phyloP scores from a whole-genome alignment of 2,888 invertebrate genomes.

The Diabrotica balteata region DNA sequence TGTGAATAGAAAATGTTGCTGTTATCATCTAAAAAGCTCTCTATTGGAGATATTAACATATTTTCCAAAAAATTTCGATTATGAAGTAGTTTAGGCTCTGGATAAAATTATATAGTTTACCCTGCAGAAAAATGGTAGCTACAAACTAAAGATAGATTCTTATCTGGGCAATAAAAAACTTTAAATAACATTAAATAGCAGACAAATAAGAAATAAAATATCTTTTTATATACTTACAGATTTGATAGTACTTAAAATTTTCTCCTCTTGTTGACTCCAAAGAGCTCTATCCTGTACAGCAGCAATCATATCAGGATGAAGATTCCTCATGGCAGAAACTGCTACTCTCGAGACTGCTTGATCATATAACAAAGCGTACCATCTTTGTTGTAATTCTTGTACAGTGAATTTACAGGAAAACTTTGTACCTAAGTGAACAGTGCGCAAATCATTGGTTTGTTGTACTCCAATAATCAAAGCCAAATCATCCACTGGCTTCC shows the following conservation, averaged over 20 bases:
- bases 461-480: constrained; percentile 90
- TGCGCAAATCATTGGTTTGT: constrained; percentile 81
- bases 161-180: too few relatives aligned
- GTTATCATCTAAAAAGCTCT: too few relatives aligned
- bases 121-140: too few relatives aligned
- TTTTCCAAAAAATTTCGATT: too few relatives aligned
- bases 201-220: neutral
- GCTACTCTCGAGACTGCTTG: constrained; percentile 92
- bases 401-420: constrained; percentile 95
- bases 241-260: constrained; percentile 79
- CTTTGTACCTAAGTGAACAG: constrained; percentile 89
- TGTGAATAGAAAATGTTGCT: too few relatives aligned
- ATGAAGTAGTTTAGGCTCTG: too few relatives aligned
- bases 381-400: constrained; percentile 92
- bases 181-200: too few relatives aligned
- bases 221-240: constrained; percentile 64
- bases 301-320: constrained; percentile 89
- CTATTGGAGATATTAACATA: too few relatives aligned
- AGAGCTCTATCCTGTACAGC: constrained; percentile 87
- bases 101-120: too few relatives aligned
- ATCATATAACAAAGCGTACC: constrained; percentile 96
- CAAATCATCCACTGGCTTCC: constrained; percentile 98
- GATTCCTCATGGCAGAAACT: constrained; percentile 89
- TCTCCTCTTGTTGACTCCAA: constrained; percentile 90
- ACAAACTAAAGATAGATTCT: too few relatives aligned